These are phyloP conservation scores for Phasianus colchicus DNA, from an alignment of 2,113 vertebrate species.

Conservation along the genomic window DNA sequence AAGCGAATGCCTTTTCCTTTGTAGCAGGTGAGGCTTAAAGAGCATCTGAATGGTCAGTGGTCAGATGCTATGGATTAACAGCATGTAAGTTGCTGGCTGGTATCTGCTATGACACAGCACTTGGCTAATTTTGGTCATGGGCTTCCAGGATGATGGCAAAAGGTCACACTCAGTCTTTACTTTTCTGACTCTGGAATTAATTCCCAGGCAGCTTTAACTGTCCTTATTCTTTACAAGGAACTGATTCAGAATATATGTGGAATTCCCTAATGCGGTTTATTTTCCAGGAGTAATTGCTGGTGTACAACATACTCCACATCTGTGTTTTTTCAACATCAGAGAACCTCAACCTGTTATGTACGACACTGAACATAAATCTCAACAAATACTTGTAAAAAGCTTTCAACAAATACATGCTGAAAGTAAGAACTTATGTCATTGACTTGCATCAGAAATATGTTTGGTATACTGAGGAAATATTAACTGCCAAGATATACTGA, in stretches of 20 bases:
- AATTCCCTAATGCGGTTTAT: not conserved
- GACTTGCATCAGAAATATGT: not conserved
- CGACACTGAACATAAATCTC: not conserved
- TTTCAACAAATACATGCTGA: not conserved
- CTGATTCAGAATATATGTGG: not conserved
- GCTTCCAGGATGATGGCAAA: not conserved
- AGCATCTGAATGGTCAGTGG: not conserved
- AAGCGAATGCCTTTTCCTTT: not conserved
- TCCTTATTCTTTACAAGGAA: not conserved
- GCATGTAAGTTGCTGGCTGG: not conserved
- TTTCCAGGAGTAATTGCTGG: not conserved
- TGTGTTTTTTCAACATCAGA: not conserved
- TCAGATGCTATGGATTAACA: not conserved
- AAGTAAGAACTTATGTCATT: not conserved
- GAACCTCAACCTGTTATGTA: not conserved
- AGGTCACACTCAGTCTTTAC: not conserved
- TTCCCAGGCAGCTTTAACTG: not conserved
- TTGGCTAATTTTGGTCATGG: not conserved
- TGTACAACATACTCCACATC: not conserved
- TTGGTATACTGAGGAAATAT: not conserved
- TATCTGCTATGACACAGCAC: not conserved
- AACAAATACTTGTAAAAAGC: not conserved
- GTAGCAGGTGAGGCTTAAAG: not conserved
- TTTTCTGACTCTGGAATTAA: not conserved
- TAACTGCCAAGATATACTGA: not conserved